Base-by-base conservation (phyloP, 1,140 invertebrate genomes). In the Hyles vespertilio region DNA sequence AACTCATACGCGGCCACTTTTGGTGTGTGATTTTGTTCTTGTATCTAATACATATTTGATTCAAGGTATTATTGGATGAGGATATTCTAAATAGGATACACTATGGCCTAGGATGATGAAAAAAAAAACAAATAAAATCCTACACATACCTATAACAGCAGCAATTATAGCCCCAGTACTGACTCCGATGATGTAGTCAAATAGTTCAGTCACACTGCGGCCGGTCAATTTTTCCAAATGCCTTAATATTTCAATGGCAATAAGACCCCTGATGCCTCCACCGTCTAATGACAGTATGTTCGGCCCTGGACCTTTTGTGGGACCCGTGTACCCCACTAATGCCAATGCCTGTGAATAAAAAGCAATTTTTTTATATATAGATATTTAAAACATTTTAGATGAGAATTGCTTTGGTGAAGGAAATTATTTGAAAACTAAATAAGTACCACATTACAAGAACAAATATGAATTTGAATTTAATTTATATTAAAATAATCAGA, bases 141-240 rank as follows among this genome's bases (percentile, higher is more conserved):
- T 6, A 8, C 9, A 43, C 7, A 43, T 50, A 58, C 56, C 56
- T 45, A 95, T 86, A 56, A 93, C 90, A 68, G 92, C 91, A 6
- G 93, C 92, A 11, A 96, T 89, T 67, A 96, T 95, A 9, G 94
- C 94, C 51, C 97, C 97, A 3, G 97, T 98, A 77, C 95, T 97
- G 9, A 98, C 97, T 6, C 97, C 97, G 77, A 96, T 95, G 67
- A 98, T 94, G 62, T 95, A 95, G 88, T 98, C 97, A 89, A 98
- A 98, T 80, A 94, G 85, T 67, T 94, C 92, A 69, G 92, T 81
- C 22, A 94, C 91, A 63, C 81, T 89, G 67, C 92, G 91, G 1
- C 93, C 93, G 32, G 94, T 95, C 4, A 94, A 69, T 65, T 92
- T 84, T 87, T 98, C 96, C 9, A 97, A 81, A 67, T 94, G 93